These are phyloP conservation scores for Lophura nycthemera DNA, from an alignment of 2,113 vertebrate genomes.

Conservation along the genomic window DNA sequence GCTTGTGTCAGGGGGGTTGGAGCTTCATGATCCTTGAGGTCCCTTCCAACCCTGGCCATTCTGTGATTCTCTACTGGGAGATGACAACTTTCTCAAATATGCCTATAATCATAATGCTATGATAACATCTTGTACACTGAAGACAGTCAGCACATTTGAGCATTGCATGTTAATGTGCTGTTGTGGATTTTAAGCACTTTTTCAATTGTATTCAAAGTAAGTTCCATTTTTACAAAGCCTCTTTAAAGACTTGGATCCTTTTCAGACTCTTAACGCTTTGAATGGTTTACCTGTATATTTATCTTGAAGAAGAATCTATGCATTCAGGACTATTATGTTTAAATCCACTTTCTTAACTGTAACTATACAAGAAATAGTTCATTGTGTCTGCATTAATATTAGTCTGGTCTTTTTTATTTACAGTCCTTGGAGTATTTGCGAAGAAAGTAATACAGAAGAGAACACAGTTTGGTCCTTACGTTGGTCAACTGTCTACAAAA, in stretches of 20 bases:
- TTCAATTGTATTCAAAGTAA: neutral
- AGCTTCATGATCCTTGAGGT: no score
- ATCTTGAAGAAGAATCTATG: neutral
- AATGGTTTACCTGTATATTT: neutral
- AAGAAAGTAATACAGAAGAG: constrained; percentile 74
- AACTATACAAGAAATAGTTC: neutral
- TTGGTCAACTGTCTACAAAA: constrained; percentile 70
- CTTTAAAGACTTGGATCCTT: neutral
- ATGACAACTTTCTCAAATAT: neutral
- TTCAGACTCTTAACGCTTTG: neutral
- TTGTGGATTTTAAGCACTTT: neutral
- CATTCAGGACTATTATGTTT: neutral
- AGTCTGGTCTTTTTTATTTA: constrained; percentile 19
- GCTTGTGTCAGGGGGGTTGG: no score
- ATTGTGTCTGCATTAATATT: neutral
- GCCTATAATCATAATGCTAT: neutral
- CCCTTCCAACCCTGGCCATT: no score
- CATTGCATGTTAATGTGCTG: neutral
- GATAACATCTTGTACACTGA: neutral
- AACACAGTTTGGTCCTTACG: constrained; percentile 71
- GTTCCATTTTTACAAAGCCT: neutral
- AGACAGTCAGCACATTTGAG: neutral
- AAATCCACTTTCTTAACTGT: neutral
- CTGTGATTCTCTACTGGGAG: neutral
- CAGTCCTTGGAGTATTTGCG: constrained; percentile 71